These are phyloP conservation scores for Sepiola atlantica DNA, from an alignment of 2,888 invertebrate genomes.

Conservation along the genomic window DNA sequence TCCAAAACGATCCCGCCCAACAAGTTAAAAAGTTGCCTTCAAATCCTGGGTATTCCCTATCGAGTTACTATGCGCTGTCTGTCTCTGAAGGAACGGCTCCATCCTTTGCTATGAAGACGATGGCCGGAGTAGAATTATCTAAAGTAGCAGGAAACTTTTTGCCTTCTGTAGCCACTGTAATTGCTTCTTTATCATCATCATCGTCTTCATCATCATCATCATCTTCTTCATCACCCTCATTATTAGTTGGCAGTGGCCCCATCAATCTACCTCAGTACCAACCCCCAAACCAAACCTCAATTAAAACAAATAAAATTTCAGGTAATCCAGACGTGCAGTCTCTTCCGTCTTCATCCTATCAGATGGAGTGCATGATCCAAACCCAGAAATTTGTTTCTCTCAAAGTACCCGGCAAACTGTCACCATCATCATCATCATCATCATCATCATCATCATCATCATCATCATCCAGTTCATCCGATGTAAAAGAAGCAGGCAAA, in stretches of 20 bases:
- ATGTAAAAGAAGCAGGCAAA: neutral
- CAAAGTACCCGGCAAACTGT: neutral
- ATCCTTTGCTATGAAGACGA: neutral
- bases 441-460: neutral
- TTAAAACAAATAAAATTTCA: neutral
- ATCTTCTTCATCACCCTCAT: neutral
- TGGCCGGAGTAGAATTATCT: neutral
- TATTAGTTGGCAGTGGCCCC: neutral
- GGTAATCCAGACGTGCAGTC: neutral
- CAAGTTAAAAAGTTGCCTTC: neutral
- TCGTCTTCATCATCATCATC: slow-evolving; percentile 33
- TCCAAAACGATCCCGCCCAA: neutral
- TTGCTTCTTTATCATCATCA: neutral
- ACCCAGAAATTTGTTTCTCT: neutral
- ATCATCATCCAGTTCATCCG: neutral
- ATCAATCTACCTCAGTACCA: neutral
- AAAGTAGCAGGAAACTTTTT: neutral
- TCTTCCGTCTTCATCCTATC: neutral
- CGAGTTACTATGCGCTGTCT: neutral
- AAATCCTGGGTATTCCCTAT: neutral
- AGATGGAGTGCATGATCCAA: neutral
- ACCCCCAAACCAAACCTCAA: neutral
- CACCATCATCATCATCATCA: neutral
- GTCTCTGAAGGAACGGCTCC: neutral
- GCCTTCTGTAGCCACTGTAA: neutral